These are phyloP conservation scores for Noctua comes DNA, from an alignment of 2,888 invertebrate genomes.

Conservation along the genomic window DNA sequence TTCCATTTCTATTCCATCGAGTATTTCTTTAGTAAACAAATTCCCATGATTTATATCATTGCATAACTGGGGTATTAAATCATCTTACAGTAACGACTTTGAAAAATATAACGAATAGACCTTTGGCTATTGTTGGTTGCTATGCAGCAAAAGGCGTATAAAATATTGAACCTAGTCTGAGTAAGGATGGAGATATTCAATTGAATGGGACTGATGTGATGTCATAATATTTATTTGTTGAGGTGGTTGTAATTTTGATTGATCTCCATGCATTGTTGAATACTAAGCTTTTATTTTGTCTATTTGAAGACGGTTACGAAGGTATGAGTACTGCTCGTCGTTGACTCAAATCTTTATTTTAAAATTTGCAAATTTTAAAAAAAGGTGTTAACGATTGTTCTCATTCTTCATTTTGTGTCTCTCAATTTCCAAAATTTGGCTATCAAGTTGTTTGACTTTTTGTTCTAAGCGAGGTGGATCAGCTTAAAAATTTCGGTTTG, in stretches of 20 bases:
- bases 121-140: constrained; percentile 70
- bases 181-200: constrained; percentile 44
- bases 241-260: constrained; percentile 10
- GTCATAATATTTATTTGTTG: constrained; percentile 12
- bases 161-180: constrained; percentile 22
- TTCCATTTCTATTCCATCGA: constrained; percentile 78
- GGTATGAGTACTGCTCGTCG: neutral
- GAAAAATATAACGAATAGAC: constrained; percentile 78
- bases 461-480: neutral
- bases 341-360: neutral
- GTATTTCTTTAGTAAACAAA: constrained; percentile 67
- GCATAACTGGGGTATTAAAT: constrained; percentile 74
- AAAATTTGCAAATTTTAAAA: neutral
- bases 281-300: neutral
- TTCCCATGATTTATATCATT: constrained; percentile 75
- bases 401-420: neutral
- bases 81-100: constrained; percentile 69
- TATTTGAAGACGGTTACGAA: neutral
- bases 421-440: neutral
- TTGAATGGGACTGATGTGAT: constrained; percentile 5
- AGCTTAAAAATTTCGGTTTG: neutral
- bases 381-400: neutral
- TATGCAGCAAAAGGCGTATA: constrained; percentile 68
- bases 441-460: neutral
- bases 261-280: constrained; percentile 12